Evolutionary conservation across 2,113 vertebrate genomes (phyloP).

Genomic region (Coracopsis vasa): DNA sequence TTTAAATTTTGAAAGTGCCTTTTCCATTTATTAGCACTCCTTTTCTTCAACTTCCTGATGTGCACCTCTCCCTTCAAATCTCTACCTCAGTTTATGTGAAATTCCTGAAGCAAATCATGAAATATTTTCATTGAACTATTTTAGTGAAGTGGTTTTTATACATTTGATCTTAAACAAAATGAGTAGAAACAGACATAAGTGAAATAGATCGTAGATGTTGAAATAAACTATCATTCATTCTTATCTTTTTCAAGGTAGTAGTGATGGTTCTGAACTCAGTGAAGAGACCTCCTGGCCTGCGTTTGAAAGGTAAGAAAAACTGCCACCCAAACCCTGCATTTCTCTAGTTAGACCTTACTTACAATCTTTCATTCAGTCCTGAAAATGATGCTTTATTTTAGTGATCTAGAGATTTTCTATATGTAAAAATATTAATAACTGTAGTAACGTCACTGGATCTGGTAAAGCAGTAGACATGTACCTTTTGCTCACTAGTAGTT

Average conservation of each 20-base stretch:
- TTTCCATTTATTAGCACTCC: neutral
- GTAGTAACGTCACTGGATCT: neutral
- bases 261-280: conserved; percentile 96
- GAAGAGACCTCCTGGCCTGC: conserved; percentile 98
- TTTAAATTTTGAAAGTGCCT: neutral
- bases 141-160: neutral
- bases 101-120: neutral
- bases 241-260: conserved; percentile 84
- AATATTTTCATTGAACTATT: neutral
- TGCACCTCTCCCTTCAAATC: neutral
- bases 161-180: neutral
- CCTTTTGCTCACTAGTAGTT: neutral
- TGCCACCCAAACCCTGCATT: neutral
- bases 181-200: neutral
- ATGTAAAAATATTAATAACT: neutral
- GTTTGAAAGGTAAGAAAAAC: conserved; percentile 90
- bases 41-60: neutral
- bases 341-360: neutral
- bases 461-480: neutral
- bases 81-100: neutral
- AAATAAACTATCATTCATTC: neutral
- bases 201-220: neutral
- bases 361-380: neutral
- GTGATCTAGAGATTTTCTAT: neutral
- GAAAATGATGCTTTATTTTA: neutral